phyloP scores from a whole-genome alignment of 2,888 invertebrate species.

The Subacronicta megacephala region DNA sequence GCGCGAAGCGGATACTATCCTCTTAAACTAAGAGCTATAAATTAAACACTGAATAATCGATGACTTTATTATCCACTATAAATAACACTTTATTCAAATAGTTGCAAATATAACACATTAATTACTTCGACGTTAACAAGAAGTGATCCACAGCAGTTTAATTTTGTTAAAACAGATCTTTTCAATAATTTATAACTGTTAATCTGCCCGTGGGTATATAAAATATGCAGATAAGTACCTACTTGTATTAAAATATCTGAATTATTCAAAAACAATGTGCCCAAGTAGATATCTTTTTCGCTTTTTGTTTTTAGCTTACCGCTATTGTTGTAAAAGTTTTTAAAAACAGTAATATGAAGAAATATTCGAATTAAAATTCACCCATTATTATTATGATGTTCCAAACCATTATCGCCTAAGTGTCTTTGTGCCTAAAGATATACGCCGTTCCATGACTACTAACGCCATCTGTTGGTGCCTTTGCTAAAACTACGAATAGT shows the following conservation, averaged over 20 bases:
- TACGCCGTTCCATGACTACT: slow-evolving; percentile 28
- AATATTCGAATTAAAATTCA: too few relatives aligned
- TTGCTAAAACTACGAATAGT: background rate
- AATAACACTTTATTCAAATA: slow-evolving; percentile 74
- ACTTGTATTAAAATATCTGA: background rate
- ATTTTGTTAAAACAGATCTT: slow-evolving; percentile 33
- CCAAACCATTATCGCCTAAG: too few relatives aligned
- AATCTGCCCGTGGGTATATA: slow-evolving; percentile 1
- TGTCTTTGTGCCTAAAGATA: too few relatives aligned
- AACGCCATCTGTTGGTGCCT: slow-evolving; percentile 62
- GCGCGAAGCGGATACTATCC: too few relatives aligned
- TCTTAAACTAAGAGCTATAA: slow-evolving; percentile 63
- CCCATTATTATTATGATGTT: too few relatives aligned
- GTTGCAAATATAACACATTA: slow-evolving; percentile 69
- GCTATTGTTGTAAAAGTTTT: too few relatives aligned
- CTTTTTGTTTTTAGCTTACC: too few relatives aligned
- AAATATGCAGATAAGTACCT: background rate
- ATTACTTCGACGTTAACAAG: slow-evolving; percentile 63
- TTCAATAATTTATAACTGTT: slow-evolving; percentile 34
- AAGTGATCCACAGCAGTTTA: slow-evolving; percentile 47
- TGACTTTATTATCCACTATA: slow-evolving; percentile 69
- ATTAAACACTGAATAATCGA: slow-evolving; percentile 70
- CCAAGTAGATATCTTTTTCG: too few relatives aligned
- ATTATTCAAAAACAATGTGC: slow-evolving; percentile 1
- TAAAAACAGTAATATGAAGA: too few relatives aligned